These are phyloP conservation scores for Macrotrachela quadricornifera DNA, from an alignment of 1,140 invertebrate genomes.

Conservation along the genomic window DNA sequence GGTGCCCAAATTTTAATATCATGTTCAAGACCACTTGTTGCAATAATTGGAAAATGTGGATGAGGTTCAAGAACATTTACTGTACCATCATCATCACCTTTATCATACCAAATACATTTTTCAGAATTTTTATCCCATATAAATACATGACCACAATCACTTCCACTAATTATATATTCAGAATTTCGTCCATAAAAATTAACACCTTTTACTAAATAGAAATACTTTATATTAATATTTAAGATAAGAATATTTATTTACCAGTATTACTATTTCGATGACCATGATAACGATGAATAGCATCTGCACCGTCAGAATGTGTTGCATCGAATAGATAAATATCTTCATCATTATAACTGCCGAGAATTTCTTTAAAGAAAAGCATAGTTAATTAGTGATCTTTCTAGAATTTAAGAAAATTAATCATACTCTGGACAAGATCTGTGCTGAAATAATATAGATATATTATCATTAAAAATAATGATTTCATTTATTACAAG, in stretches of 20 bases:
- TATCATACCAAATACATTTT: slow-evolving; percentile 62
- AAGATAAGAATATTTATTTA: slow-evolving; percentile 10
- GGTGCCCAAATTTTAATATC: slow-evolving; percentile 69
- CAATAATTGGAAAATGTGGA: slow-evolving; percentile 59
- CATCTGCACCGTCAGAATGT: slow-evolving; percentile 37
- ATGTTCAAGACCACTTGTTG: slow-evolving; percentile 67
- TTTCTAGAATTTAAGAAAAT: too few species aligned
- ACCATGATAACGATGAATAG: slow-evolving; percentile 45
- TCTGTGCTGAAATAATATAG: too few species aligned
- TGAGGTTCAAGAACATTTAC: slow-evolving; percentile 79
- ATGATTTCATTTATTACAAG: too few species aligned
- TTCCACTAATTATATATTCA: slow-evolving; percentile 66
- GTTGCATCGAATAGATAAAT: slow-evolving; percentile 68
- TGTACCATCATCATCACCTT: slow-evolving; percentile 60
- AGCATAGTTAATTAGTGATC: too few species aligned
- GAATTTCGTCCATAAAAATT: slow-evolving; percentile 74
- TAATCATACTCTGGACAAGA: too few species aligned
- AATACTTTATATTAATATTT: background rate
- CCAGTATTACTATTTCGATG: slow-evolving; percentile 36
- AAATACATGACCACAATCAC: slow-evolving; percentile 79
- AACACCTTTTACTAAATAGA: slow-evolving; percentile 57
- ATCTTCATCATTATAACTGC: slow-evolving; percentile 74
- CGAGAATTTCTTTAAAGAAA: slow-evolving; percentile 50
- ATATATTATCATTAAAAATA: too few species aligned
- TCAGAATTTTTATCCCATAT: slow-evolving; percentile 76